Conservation (phyloP, 2,797 vertebrate genomes). For the Coluber constrictor region DNA sequence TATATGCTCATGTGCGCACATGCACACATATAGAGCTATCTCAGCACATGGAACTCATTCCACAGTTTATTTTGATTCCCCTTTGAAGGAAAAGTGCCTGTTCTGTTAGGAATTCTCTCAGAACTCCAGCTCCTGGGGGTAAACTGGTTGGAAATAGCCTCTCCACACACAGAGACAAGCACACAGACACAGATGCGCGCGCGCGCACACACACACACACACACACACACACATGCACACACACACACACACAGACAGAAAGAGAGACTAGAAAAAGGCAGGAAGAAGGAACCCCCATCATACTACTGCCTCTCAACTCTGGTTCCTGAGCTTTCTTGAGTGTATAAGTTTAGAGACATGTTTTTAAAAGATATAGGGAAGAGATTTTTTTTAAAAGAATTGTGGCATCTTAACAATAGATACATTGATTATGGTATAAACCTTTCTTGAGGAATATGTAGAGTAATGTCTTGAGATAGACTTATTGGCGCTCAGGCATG, state of each 20-base stretch:
- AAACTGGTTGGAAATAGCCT: not conserved
- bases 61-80: constrained; percentile 26
- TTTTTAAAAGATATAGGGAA: not conserved
- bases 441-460: not conserved
- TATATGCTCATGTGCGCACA: not conserved
- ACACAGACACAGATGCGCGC: not conserved
- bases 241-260: not conserved
- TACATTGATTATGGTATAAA: not conserved
- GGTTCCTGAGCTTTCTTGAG: not conserved
- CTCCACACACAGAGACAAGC: not conserved
- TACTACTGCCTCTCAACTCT: not conserved
- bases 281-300: not conserved
- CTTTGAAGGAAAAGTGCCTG: constrained; percentile 34
- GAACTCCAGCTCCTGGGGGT: constrained; percentile 13
- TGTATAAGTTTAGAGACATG: not conserved
- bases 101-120: constrained; percentile 21
- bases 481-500: not conserved
- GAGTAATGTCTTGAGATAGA: not conserved
- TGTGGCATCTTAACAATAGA: not conserved
- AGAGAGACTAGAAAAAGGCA: not conserved
- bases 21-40: not conserved
- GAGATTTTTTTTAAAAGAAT: not conserved
- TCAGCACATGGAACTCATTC: constrained; percentile 46
- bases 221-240: not conserved
- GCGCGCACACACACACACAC: not conserved